Evolutionary conservation across 2,113 vertebrate genomes (phyloP).

Genomic region (Arizona elegans): DNA sequence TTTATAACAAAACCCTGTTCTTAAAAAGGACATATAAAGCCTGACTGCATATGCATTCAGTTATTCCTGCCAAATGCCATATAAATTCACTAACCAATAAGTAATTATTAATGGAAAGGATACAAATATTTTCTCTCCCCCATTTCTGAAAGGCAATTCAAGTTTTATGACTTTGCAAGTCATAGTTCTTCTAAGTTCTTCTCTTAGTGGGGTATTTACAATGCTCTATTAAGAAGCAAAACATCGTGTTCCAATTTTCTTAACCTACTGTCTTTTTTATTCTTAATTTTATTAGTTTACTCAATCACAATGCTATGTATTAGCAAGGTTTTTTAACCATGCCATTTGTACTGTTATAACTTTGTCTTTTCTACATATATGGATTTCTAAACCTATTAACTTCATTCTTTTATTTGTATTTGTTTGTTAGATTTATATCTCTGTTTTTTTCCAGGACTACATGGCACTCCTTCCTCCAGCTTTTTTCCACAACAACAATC

Average conservation of each 20-base stretch:
- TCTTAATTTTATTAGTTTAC: neutral
- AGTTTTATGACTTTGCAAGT: neutral
- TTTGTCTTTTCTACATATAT: neutral
- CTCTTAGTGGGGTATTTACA: neutral
- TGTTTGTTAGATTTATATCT: neutral
- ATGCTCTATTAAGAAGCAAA: neutral
- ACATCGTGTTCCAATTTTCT: neutral
- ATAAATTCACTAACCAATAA: neutral
- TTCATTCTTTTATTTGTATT: neutral
- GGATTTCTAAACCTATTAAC: neutral
- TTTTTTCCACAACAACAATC: neutral
- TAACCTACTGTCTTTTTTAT: neutral
- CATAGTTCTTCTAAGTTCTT: slow-evolving; percentile 17
- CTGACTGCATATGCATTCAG: neutral
- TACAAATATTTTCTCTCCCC: neutral
- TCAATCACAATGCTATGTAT: neutral
- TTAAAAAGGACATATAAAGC: neutral
- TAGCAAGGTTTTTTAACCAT: neutral
- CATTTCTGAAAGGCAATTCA: neutral
- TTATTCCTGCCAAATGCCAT: neutral
- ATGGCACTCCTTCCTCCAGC: neutral
- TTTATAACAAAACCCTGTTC: neutral
- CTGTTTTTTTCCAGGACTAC: neutral
- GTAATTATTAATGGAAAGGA: neutral
- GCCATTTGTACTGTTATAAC: neutral